Percentiles rank a stretch among this genome's conserved stretches.
Evolutionary conservation across 2,113 vertebrate genomes (phyloP).

Genomic region (Leptosomus discolor): DNA sequence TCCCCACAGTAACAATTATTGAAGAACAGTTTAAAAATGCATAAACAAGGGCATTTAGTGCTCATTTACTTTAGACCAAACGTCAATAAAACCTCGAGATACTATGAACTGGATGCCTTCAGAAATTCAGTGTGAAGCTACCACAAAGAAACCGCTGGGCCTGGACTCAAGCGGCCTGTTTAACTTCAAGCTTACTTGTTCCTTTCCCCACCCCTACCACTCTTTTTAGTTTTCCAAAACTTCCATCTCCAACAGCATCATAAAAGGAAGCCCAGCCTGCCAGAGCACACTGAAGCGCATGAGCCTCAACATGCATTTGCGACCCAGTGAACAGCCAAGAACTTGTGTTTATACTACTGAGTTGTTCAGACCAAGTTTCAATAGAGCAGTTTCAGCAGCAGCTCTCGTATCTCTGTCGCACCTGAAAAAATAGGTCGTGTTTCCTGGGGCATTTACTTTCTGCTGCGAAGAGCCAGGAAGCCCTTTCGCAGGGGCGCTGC

Average conservation of each 20-base stretch:
- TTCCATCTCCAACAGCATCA: not conserved
- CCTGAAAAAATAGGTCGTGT: not conserved
- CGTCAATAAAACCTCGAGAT: slow-evolving; percentile 4
- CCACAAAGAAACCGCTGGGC: not conserved
- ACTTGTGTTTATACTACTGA: not conserved
- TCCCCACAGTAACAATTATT: slow-evolving; percentile 25
- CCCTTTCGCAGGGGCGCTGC: not conserved
- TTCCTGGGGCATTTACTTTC: not conserved
- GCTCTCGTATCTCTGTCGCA: not conserved
- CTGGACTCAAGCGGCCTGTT: not conserved
- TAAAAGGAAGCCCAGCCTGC: not conserved
- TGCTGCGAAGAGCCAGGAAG: not conserved
- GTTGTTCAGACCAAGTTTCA: not conserved
- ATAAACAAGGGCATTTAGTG: not conserved
- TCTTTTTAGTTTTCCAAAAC: not conserved
- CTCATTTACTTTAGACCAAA: not conserved
- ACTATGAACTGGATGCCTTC: not conserved
- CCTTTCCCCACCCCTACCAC: accelerated
- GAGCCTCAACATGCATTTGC: not conserved
- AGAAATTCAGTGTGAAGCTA: not conserved
- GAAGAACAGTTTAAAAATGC: slow-evolving; percentile 18
- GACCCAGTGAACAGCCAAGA: not conserved
- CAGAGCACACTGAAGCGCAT: not conserved
- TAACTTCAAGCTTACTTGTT: not conserved
- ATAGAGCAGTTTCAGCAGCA: not conserved